phyloP scores from a whole-genome alignment of 2,797 vertebrate genomes.

The Menidia menidia region DNA sequence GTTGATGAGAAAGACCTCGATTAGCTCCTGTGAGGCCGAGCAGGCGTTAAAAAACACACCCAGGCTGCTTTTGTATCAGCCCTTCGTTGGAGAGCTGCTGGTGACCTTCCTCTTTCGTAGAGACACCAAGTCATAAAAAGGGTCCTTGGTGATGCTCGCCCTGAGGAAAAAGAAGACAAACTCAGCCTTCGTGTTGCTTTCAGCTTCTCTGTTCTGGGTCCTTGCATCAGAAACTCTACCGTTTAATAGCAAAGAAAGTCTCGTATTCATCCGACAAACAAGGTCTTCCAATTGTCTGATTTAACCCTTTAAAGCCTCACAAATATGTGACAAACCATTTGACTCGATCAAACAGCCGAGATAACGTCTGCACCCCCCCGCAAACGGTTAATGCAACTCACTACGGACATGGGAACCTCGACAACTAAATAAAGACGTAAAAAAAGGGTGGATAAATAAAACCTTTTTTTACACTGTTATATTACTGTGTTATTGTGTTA shows the following conservation, averaged over 20 bases:
- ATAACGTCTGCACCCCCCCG: no score
- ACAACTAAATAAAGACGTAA: no score
- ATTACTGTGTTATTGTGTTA: no score
- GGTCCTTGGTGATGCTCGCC: slow-evolving; percentile 91
- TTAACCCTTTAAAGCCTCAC: neutral
- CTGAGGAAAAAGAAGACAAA: slow-evolving; percentile 74
- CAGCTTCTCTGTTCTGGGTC: neutral
- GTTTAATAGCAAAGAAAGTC: neutral
- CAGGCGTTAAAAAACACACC: neutral
- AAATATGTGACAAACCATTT: neutral
- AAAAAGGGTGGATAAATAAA: no score
- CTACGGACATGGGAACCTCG: no score
- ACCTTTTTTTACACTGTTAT: no score
- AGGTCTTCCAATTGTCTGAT: neutral
- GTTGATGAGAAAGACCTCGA: slow-evolving; percentile 14
- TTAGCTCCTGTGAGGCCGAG: neutral
- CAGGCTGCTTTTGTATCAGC: neutral
- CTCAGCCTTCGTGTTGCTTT: neutral
- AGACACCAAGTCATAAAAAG: slow-evolving; percentile 91
- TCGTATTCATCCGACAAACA: neutral
- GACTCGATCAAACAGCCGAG: no score
- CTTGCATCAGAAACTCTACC: no score
- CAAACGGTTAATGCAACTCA: no score
- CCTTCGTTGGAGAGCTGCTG: slow-evolving; percentile 42
- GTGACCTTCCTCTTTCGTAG: slow-evolving; percentile 89